These are phyloP conservation scores for Cynocephalus volans DNA, from an alignment of 2,113 vertebrate genomes.

Conservation along the genomic window DNA sequence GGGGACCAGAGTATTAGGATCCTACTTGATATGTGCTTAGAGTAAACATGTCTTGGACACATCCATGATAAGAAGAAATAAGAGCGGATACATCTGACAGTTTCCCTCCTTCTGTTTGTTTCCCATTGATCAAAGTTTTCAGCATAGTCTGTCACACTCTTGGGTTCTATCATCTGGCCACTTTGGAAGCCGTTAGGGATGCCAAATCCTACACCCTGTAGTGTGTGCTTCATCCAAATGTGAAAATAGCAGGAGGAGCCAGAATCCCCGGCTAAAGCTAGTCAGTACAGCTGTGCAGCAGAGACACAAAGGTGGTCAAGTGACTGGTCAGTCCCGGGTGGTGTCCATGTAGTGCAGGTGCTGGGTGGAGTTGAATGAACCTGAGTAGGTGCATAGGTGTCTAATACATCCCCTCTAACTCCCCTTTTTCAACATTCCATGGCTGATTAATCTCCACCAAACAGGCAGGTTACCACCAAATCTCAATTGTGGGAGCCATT, in stretches of 20 bases:
- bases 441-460: background rate
- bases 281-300: background rate
- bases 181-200: background rate
- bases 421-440: background rate
- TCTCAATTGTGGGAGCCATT: background rate
- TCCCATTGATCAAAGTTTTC: background rate
- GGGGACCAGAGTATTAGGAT: too few species aligned
- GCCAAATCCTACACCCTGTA: background rate
- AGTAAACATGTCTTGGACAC: background rate
- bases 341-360: too few species aligned
- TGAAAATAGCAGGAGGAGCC: background rate
- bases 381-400: background rate
- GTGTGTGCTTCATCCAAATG: background rate
- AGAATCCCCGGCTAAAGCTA: background rate
- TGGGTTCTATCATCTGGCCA: background rate
- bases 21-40: background rate
- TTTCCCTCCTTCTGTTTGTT: background rate
- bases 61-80: background rate
- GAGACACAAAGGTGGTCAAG: background rate
- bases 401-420: background rate
- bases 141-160: background rate
- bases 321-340: background rate
- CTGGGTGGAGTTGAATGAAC: too few species aligned
- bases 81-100: background rate
- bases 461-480: background rate